These are phyloP conservation scores for Muscicapa adusta DNA, from an alignment of 2,113 vertebrate genomes.

Conservation along the genomic window DNA sequence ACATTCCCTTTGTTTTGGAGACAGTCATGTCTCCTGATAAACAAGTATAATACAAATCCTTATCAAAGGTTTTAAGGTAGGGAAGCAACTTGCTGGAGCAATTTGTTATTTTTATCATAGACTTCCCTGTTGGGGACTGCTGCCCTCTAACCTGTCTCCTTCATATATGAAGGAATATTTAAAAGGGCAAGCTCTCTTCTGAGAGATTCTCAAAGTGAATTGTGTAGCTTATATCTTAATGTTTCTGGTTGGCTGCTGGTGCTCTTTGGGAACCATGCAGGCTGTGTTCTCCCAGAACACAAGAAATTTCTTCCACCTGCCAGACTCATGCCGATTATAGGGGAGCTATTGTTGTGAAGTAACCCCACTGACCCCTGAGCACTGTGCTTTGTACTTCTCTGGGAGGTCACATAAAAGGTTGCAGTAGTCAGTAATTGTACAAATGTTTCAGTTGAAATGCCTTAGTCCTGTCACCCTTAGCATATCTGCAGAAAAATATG, in stretches of 20 bases:
- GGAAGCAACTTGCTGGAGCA: background rate
- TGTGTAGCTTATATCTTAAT: background rate
- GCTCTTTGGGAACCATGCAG: constrained; percentile 31
- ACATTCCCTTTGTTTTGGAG: background rate
- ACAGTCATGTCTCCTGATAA: background rate
- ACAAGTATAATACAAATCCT: background rate
- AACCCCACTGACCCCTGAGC: constrained; percentile 12
- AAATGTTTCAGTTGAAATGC: background rate
- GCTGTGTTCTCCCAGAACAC: constrained; percentile 34
- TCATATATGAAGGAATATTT: background rate
- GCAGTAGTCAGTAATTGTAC: constrained; percentile 8
- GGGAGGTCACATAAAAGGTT: constrained; percentile 30
- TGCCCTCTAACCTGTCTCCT: constrained; percentile 18
- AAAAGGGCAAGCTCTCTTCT: background rate
- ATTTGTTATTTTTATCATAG: background rate
- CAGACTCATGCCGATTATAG: background rate
- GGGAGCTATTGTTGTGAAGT: constrained; percentile 30
- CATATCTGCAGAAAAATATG: background rate
- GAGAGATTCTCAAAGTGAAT: background rate
- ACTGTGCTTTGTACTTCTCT: constrained; percentile 10
- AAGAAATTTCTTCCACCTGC: constrained; percentile 49
- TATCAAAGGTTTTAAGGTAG: background rate
- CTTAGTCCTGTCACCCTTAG: background rate
- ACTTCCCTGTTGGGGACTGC: background rate
- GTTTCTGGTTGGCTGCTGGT: constrained; percentile 33